Conservation (phyloP, 2,113 vertebrate species). For the Callithrix jacchus region DNA sequence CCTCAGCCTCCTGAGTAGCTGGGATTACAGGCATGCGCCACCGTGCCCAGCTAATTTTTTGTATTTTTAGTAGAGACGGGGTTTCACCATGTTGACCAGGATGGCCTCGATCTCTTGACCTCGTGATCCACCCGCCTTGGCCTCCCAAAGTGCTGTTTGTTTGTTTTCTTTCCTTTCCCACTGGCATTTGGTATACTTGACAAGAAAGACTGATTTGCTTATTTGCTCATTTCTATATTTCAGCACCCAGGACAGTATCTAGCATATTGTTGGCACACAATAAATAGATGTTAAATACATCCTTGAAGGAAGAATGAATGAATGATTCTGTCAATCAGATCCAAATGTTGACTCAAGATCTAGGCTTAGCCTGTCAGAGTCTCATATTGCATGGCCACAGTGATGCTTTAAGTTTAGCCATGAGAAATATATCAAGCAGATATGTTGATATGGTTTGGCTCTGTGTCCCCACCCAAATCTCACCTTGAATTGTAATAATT, state of each 20-base stretch:
- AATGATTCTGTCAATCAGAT: neutral
- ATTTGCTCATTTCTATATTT: neutral
- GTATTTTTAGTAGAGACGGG: too few relatives aligned
- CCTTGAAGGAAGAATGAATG: neutral
- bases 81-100: too few relatives aligned
- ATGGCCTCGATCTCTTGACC: too few relatives aligned
- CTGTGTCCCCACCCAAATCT: too few relatives aligned
- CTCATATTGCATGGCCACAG: neutral
- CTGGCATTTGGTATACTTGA: neutral
- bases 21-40: too few relatives aligned
- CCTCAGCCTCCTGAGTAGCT: too few relatives aligned
- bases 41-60: too few relatives aligned
- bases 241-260: conserved; percentile 48
- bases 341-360: neutral
- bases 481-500: too few relatives aligned
- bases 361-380: neutral
- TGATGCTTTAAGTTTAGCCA: neutral
- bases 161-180: neutral
- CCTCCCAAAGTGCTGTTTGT: neutral
- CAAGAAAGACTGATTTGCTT: neutral
- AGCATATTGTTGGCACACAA: neutral
- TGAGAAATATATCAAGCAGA: neutral
- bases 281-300: neutral
- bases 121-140: too few relatives aligned
- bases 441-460: too few relatives aligned